Evolutionary conservation across 2,797 vertebrate genomes (phyloP), one percentile per base, ranked within the genome.

Genomic region (Sebastes iracundus): DNA sequence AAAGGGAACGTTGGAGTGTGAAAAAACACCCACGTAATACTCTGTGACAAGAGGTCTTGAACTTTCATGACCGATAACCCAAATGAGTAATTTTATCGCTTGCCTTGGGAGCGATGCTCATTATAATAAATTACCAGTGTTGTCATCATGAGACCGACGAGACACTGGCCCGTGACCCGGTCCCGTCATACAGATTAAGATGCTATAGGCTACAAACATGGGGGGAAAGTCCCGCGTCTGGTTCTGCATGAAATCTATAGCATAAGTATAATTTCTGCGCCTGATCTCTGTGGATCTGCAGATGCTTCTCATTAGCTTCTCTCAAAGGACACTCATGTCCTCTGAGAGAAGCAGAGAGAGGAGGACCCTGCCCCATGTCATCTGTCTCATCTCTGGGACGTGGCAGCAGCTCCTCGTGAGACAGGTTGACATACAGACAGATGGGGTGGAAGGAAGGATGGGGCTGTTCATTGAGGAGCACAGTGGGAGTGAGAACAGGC

Each of bases 391-490:
- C 71, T 86, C 30, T 30, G 76, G 84, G 84, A 87, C 56, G 67
- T 68, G 65, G 81, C 81, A 66, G 85, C 76, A 87, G 78, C 78
- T 88, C 71, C 72, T 87, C 64, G n/a, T 87, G 79, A 80, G 74
- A 90, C 87, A 71, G 81, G 63, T 33, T 89, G 83, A 90, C 76
- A 64, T 82, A 91, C 70, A 74, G 53, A 56, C n/a, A 25, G 81
- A 86, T 69, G 76, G 74, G 59, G 59, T 58, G 42, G 42, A 46
- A 46, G 42, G 42, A 67, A 85, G 46, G 18, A 49, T 82, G 38
- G 71, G 28, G 71, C 70, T 80, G 88, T 81, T 92, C 89, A 86
- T 90, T 86, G 81, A 90, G 63, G 80, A 69, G 83, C 72, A 68
- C 76, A 77, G 76, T 82, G 63, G 79, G 79, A 84, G 82, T 67